phyloP scores from a whole-genome alignment of 2,797 vertebrate genomes.

The Poecilia velifera region DNA sequence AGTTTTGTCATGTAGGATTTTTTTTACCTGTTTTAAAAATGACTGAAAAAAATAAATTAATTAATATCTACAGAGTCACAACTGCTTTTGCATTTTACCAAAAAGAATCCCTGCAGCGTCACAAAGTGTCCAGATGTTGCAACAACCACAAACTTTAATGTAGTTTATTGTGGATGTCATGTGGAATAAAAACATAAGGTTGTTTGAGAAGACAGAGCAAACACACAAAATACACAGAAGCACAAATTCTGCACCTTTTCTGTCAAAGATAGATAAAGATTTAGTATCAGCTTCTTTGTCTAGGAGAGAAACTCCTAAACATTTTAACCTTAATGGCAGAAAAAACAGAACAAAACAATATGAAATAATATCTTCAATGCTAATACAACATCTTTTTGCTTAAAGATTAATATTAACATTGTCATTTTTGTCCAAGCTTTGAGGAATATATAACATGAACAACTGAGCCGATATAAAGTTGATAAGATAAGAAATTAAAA shows the following conservation, averaged over 20 bases:
- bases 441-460: not conserved
- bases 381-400: not conserved
- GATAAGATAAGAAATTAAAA: not conserved
- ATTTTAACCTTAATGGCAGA: not conserved
- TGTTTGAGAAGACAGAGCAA: not conserved
- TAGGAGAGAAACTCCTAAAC: not conserved
- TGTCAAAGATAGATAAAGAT: not conserved
- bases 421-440: not conserved
- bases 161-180: not conserved
- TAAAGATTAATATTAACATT: not conserved
- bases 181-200: not conserved
- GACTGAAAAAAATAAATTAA: no score
- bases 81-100: not conserved
- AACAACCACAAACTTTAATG: not conserved
- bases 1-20: no score
- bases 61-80: not conserved
- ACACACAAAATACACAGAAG: not conserved
- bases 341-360: not conserved
- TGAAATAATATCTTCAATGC: not conserved
- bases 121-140: not conserved
- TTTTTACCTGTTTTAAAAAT: no score
- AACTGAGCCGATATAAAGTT: not conserved
- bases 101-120: not conserved
- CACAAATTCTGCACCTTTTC: not conserved
- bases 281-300: not conserved